Conservation (phyloP, 30 jellyfish, hydroid and myxozoan species). For the Hydractinia echinata region DNA sequence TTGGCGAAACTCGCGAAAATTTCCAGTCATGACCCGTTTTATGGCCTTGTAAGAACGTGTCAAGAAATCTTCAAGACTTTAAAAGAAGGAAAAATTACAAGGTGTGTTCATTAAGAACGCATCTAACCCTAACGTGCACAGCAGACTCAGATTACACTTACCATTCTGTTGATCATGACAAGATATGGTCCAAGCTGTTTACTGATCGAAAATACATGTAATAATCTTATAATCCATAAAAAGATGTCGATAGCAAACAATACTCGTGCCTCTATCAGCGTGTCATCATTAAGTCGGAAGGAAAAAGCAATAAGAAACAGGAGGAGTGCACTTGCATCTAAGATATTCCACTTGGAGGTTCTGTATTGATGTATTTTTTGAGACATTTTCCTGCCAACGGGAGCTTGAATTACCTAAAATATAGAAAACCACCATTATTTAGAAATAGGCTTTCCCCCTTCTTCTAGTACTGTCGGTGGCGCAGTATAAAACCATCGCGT, state of each 20-base stretch:
- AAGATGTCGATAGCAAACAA: conserved; percentile 62
- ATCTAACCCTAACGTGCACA: background rate
- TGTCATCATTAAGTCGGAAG: conserved; percentile 38
- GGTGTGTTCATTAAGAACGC: background rate
- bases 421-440: background rate
- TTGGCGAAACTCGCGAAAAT: too few relatives aligned
- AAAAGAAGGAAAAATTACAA: background rate
- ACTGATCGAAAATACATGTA: conserved; percentile 68
- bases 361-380: background rate
- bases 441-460: too few relatives aligned
- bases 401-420: background rate
- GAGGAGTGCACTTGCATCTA: conserved; percentile 70
- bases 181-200: conserved; percentile 87
- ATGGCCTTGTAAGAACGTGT: background rate
- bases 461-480: too few relatives aligned
- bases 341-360: conserved; percentile 54
- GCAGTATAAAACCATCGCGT: too few relatives aligned
- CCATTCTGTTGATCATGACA: conserved; percentile 85
- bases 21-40: too few relatives aligned
- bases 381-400: background rate
- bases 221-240: conserved; percentile 70
- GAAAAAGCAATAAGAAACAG: conserved; percentile 50
- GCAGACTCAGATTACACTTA: conserved; percentile 12
- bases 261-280: conserved; percentile 48
- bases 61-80: background rate